Evolutionary conservation across 2,113 vertebrate species (phyloP).

Genomic region (Ellobius talpinus): DNA sequence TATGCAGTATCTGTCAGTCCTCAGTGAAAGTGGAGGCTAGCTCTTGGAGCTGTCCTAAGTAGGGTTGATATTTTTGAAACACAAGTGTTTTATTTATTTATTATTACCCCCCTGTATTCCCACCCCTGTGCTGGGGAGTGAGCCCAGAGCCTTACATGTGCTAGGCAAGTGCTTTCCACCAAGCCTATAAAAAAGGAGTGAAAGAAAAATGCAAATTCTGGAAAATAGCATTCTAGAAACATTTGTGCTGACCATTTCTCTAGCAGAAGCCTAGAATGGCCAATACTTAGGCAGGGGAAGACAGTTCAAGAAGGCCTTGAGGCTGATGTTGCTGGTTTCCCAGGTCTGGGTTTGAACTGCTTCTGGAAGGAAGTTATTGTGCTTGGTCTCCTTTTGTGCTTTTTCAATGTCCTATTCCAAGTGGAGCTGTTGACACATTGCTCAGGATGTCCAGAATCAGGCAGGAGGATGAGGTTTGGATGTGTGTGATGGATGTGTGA

Average conservation of each 20-base stretch:
- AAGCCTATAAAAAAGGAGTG: neutral
- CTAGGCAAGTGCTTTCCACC: neutral
- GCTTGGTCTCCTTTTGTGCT: conserved; percentile 29
- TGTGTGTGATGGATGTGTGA: neutral
- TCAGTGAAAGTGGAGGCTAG: neutral
- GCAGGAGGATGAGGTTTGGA: neutral
- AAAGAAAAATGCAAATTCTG: neutral
- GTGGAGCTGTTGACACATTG: neutral
- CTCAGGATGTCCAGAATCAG: neutral
- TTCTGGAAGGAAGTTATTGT: neutral
- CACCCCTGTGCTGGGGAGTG: neutral
- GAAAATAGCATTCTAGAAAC: neutral
- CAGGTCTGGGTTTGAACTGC: conserved; percentile 52
- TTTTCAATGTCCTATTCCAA: neutral
- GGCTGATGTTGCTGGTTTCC: neutral
- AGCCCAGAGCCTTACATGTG: neutral
- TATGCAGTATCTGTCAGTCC: neutral
- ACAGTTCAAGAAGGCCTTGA: neutral
- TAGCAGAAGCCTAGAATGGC: neutral
- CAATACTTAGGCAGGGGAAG: neutral
- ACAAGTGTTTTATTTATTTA: neutral
- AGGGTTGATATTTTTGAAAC: neutral
- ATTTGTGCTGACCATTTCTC: neutral
- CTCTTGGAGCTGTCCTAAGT: neutral
- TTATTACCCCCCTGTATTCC: neutral